These are phyloP conservation scores for Magallana gigas DNA, from an alignment of 1,140 invertebrate species.

Conservation along the genomic window DNA sequence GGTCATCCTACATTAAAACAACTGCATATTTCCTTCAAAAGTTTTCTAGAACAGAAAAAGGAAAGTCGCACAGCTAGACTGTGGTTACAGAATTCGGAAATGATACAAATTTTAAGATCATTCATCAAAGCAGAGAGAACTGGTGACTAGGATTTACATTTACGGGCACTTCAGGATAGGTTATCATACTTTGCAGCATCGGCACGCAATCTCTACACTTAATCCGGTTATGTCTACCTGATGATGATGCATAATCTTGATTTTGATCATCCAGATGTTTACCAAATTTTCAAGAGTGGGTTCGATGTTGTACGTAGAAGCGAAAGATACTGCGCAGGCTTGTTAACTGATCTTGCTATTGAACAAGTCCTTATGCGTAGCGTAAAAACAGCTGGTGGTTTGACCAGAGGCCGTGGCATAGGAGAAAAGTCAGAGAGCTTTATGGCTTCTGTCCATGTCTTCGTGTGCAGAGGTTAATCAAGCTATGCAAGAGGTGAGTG, in stretches of 20 bases:
- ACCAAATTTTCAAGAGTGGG: constrained; percentile 63
- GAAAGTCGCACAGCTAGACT: constrained; percentile 38
- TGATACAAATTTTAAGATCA: constrained; percentile 53
- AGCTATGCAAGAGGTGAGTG: not conserved
- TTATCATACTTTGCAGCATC: constrained; percentile 74
- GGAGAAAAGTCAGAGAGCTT: not conserved
- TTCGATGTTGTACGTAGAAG: constrained; percentile 48
- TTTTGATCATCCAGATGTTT: constrained; percentile 70
- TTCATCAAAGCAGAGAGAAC: constrained; percentile 64
- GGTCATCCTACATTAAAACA: too few species aligned
- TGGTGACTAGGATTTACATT: constrained; percentile 58
- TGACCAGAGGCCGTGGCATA: not conserved
- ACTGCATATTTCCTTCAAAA: too few species aligned
- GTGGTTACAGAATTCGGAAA: constrained; percentile 59
- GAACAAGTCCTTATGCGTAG: not conserved
- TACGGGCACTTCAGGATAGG: constrained; percentile 70
- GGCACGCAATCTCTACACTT: constrained; percentile 79
- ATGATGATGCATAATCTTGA: constrained; percentile 58
- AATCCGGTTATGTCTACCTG: constrained; percentile 79
- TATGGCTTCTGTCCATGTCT: constrained; percentile 29
- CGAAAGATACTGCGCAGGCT: constrained; percentile 37
- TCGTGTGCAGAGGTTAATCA: not conserved
- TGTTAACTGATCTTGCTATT: constrained; percentile 5
- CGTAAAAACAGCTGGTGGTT: constrained; percentile 26
- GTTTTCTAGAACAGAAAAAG: too few species aligned